phyloP scores from a whole-genome alignment of 2,797 vertebrate genomes.

The Spondyliosoma cantharus region DNA sequence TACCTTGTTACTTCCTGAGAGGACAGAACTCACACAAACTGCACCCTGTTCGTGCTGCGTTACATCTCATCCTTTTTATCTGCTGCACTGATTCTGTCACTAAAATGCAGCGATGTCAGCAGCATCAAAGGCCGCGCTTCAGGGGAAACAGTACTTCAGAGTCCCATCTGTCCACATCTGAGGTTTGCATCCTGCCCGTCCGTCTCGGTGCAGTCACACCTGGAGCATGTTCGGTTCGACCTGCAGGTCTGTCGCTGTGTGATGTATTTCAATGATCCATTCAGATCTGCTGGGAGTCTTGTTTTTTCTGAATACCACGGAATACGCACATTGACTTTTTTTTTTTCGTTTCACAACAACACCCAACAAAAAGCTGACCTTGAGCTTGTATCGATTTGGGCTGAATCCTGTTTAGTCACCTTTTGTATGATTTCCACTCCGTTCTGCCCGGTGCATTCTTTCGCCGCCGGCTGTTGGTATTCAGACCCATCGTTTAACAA shows the following conservation, averaged over 20 bases:
- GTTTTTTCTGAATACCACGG: constrained; percentile 29
- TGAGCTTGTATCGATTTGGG: constrained; percentile 39
- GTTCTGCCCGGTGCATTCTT: constrained; percentile 27
- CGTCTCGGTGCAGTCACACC: constrained; percentile 30
- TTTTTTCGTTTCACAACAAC: constrained; percentile 31
- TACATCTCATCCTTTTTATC: constrained; percentile 40
- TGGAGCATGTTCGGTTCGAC: constrained; percentile 24
- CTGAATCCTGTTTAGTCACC: constrained; percentile 34
- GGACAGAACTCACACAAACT: background rate
- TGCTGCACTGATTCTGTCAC: background rate
- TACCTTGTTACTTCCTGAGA: background rate
- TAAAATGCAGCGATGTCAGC: constrained; percentile 31
- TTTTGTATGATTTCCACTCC: constrained; percentile 44
- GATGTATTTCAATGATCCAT: constrained; percentile 19
- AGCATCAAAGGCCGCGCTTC: constrained; percentile 43
- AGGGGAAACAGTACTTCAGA: constrained; percentile 7
- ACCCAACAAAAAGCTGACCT: constrained; percentile 40
- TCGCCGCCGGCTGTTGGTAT: constrained; percentile 13
- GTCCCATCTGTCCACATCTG: constrained; percentile 14
- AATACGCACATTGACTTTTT: constrained; percentile 33
- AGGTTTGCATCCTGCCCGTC: constrained; percentile 12
- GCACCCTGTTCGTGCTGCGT: background rate
- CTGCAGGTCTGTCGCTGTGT: background rate
- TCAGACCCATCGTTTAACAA: constrained; percentile 27
- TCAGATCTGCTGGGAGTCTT: constrained; percentile 21